Conservation (phyloP, 2,888 invertebrate species). For the Eulithis prunata region DNA sequence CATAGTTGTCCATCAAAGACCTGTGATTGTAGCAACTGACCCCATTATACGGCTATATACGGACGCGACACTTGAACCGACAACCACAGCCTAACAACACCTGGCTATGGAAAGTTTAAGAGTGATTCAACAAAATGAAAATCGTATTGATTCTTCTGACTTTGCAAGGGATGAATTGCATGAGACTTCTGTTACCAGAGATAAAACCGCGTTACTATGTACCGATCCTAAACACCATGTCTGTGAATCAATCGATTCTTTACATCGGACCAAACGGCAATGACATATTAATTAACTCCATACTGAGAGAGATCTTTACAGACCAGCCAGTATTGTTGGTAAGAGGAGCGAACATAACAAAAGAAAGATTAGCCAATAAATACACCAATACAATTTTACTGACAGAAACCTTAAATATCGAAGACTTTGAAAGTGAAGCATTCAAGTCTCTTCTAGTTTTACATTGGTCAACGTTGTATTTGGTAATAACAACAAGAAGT, state of each 20-base stretch:
- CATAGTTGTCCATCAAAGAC: conserved; percentile 24
- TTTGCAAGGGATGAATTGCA: conserved; percentile 12
- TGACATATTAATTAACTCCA: conserved; percentile 21
- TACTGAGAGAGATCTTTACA: conserved; percentile 24
- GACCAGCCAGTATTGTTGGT: conserved; percentile 32
- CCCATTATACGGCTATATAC: conserved; percentile 1
- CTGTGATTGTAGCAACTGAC: not conserved
- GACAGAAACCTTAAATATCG: conserved; percentile 14
- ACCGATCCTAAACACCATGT: conserved; percentile 29
- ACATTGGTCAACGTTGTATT: conserved; percentile 48
- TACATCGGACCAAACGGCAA: conserved; percentile 20
- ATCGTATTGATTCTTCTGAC: conserved; percentile 16
- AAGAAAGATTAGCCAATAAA: not conserved
- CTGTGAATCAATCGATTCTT: conserved; percentile 29
- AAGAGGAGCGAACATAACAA: conserved; percentile 18
- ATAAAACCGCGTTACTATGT: conserved; percentile 14
- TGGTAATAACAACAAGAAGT: conserved; percentile 48
- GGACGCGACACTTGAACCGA: conserved; percentile 5
- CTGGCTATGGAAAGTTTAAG: not conserved
- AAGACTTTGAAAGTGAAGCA: conserved; percentile 17
- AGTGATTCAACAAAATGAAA: conserved; percentile 23
- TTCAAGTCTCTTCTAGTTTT: conserved; percentile 34
- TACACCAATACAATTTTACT: conserved; percentile 32
- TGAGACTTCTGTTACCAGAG: conserved; percentile 27
- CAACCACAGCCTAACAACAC: conserved; percentile 21